Conservation (phyloP, 2,888 invertebrate species). For the Troglohyphantes excavatus region DNA sequence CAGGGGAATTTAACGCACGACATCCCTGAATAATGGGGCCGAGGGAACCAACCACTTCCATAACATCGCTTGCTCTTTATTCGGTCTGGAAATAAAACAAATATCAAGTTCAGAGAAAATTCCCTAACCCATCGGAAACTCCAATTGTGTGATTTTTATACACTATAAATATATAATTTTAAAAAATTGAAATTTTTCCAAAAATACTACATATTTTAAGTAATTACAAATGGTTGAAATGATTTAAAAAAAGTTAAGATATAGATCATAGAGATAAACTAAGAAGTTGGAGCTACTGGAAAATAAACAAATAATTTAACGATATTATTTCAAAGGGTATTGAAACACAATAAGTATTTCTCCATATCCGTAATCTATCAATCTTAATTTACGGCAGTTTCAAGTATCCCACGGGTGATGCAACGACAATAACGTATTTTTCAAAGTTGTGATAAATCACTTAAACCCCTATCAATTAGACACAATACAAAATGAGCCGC, state of each 20-base stretch:
- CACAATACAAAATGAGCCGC: background rate
- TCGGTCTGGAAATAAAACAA: too few relatives aligned
- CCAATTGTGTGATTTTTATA: too few relatives aligned
- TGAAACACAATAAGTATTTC: background rate
- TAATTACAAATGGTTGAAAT: too few relatives aligned
- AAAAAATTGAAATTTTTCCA: too few relatives aligned
- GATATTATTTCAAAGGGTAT: background rate
- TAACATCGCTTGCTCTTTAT: too few relatives aligned
- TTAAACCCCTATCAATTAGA: background rate
- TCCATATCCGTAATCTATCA: background rate
- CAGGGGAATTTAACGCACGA: constrained; percentile 26
- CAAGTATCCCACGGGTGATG: background rate
- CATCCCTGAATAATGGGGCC: constrained; percentile 1
- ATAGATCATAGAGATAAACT: too few relatives aligned
- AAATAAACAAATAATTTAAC: background rate
- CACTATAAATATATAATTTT: too few relatives aligned
- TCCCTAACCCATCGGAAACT: too few relatives aligned
- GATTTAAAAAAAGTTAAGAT: too few relatives aligned
- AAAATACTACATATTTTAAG: too few relatives aligned
- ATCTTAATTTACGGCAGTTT: background rate
- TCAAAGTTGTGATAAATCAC: background rate
- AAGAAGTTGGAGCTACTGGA: too few relatives aligned
- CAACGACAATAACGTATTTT: background rate
- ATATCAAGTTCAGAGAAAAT: too few relatives aligned
- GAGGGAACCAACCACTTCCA: background rate